phyloP scores from a whole-genome alignment of 2,113 vertebrate genomes.

The Morone saxatilis region DNA sequence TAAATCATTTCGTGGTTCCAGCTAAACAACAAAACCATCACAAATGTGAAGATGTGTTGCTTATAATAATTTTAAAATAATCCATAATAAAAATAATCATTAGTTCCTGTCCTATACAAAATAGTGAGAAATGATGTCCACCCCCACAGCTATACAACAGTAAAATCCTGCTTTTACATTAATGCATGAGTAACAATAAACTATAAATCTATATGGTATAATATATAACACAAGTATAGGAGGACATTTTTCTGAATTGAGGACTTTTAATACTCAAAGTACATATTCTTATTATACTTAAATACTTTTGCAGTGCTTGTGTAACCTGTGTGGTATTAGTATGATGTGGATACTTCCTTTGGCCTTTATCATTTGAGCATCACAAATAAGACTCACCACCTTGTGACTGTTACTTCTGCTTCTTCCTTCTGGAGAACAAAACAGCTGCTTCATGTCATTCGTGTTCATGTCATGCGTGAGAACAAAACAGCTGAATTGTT shows the following conservation, averaged over 20 bases:
- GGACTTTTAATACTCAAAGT: background rate
- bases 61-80: no score
- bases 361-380: background rate
- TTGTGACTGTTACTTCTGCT: constrained; percentile 57
- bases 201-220: no score
- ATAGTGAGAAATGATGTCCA: no score
- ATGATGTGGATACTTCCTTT: background rate
- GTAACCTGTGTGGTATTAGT: background rate
- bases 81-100: background rate
- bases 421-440: background rate
- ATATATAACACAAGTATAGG: no score
- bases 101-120: background rate
- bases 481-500: background rate
- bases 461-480: background rate
- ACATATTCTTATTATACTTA: background rate
- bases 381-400: background rate
- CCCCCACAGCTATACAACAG: no score
- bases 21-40: no score
- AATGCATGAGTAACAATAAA: no score
- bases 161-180: no score
- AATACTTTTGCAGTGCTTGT: background rate
- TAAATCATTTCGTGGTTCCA: no score
- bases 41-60: no score
- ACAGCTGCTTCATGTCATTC: accelerated
- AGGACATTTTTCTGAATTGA: background rate